Conservation (phyloP, 1,140 invertebrate species). For the Gryllus bimaculatus region DNA sequence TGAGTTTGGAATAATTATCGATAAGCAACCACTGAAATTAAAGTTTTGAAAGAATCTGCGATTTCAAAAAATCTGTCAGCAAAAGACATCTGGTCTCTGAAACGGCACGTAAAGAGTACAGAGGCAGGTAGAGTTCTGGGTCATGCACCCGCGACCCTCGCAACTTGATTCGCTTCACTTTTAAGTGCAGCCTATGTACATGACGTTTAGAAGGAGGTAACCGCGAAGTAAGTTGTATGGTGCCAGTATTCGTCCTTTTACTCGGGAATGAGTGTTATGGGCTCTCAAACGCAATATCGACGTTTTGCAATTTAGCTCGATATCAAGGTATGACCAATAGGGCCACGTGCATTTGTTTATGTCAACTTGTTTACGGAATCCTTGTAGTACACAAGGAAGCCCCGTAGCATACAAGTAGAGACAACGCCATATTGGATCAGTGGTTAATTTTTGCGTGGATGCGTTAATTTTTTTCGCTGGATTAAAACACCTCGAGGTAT, state of each 20-base stretch:
- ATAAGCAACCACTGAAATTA: too few relatives aligned
- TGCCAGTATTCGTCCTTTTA: background rate
- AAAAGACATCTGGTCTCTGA: too few relatives aligned
- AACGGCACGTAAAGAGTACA: too few relatives aligned
- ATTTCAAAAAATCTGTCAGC: too few relatives aligned
- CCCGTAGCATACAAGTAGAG: constrained; percentile 22
- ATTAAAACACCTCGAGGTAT: constrained; percentile 6
- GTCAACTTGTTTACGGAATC: constrained; percentile 21
- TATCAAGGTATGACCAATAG: constrained; percentile 12
- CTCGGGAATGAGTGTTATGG: background rate
- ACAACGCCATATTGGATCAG: constrained; percentile 32
- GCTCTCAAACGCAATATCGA: background rate
- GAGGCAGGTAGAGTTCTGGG: background rate
- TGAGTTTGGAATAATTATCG: too few relatives aligned
- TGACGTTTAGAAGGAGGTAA: background rate
- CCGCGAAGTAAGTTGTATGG: background rate
- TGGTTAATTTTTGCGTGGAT: constrained; percentile 27
- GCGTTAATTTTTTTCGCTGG: constrained; percentile 21
- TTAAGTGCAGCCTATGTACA: background rate
- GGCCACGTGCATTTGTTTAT: constrained; percentile 23
- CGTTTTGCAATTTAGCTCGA: background rate
- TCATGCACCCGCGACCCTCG: background rate
- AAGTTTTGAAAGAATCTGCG: too few relatives aligned
- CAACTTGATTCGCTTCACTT: background rate
- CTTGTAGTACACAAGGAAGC: constrained; percentile 21